Conservation (phyloP, 2,113 vertebrate species). For the Rhegmatorhina hoffmannsi region DNA sequence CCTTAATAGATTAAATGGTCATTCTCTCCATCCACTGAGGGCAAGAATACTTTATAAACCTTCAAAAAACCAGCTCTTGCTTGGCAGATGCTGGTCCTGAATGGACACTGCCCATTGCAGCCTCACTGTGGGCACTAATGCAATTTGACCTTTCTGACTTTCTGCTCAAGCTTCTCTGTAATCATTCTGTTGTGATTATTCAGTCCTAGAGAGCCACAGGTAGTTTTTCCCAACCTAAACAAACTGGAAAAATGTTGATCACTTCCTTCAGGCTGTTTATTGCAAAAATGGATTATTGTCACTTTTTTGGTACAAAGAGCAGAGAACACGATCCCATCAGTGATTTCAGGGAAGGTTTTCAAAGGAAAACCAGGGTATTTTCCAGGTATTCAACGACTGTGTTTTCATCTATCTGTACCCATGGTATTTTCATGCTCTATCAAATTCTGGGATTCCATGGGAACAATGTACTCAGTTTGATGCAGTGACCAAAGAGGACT, state of each 20-base stretch:
- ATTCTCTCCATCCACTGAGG: neutral
- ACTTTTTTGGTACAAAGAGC: neutral
- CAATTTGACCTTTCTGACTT: neutral
- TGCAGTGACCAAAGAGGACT: neutral
- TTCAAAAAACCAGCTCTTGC: neutral
- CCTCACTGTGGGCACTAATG: neutral
- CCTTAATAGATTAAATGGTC: neutral
- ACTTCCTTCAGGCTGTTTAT: neutral
- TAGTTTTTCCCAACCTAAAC: neutral
- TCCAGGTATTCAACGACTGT: neutral
- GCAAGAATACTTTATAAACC: neutral
- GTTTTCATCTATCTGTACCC: neutral
- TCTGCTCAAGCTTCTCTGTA: neutral
- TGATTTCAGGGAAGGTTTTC: neutral
- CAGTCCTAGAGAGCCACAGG: neutral
- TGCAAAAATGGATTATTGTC: neutral
- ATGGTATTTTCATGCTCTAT: neutral
- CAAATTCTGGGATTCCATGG: neutral
- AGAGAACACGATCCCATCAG: neutral
- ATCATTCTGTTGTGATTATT: neutral
- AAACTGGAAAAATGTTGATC: neutral
- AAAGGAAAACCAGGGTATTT: neutral
- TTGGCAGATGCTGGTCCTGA: neutral
- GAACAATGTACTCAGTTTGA: fast-evolving
- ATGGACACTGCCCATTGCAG: neutral